Base-by-base conservation (phyloP, 2,888 invertebrate genomes). In the Meandrusa payeni region DNA sequence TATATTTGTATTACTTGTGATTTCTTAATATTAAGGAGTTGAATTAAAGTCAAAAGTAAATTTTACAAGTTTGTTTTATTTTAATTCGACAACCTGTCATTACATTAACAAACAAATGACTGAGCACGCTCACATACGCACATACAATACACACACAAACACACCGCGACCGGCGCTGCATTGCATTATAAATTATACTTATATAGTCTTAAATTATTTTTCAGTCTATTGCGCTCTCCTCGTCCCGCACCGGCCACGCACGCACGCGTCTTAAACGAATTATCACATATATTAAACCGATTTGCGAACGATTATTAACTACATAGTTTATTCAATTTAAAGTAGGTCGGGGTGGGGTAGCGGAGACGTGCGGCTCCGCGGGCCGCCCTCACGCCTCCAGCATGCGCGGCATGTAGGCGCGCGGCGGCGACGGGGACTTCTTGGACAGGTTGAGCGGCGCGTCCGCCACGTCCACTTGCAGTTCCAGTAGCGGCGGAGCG, bases 381-480 rank as follows among this genome's bases (percentile, higher is more conserved):
- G 78, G 83, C 85, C 79, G 69, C 66, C 72, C 85, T 91, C 91
- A 91, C 89, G 91, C 91, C 69, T 91, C 91, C 64, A 91, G 67
- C 85, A 91, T 88, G 64, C 90, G 90, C 65, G 91, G 90, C 85
- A 91, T 90, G 76, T 88, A 91, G 66, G 90, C 63, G 67, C 68
- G 90, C 75, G 78, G 76, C 71, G 69, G 90, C 73, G 72, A 92
- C 88, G 80, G 92, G 66, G 67, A 95, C 93, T 76, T 95, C 93
- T 96, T 96, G 76, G 96, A 96, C 64, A 97, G 90, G 89, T 97
- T 97, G 56, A 97, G 88, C 41, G 97, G 97, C 64, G 94, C 94
- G 57, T 94, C 94, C 68, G 94, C 94, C 59, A 95, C 94, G 77
- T 95, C 95, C 58, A 95, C 89, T 71, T 95, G 94, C 61, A 85